Evolutionary conservation across 1,140 invertebrate genomes (phyloP).

Genomic region (Neodiprion pinetum): DNA sequence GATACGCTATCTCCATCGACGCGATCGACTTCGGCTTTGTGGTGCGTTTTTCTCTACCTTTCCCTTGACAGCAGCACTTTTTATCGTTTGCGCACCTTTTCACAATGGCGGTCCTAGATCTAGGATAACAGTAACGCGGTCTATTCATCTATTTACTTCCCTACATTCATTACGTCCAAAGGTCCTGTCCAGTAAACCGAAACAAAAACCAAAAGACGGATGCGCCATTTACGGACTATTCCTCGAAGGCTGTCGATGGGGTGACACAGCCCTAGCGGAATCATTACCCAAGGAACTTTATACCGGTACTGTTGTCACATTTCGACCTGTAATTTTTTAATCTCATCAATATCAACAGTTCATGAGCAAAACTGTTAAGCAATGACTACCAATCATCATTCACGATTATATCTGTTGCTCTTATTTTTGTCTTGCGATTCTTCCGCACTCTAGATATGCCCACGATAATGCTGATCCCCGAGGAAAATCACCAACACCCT

Average conservation of each 20-base stretch:
- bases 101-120: no score
- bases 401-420: slow-evolving; percentile 17
- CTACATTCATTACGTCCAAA: slow-evolving; percentile 34
- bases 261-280: slow-evolving; percentile 64
- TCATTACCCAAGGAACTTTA: slow-evolving; percentile 70
- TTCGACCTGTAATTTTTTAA: no score
- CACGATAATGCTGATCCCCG: slow-evolving; percentile 68
- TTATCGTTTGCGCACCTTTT: no score
- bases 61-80: no score
- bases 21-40: slow-evolving; percentile 76
- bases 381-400: slow-evolving; percentile 15
- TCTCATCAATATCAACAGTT: no score
- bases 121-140: no score
- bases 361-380: neutral
- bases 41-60: slow-evolving; percentile 54
- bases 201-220: slow-evolving; percentile 67
- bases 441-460: slow-evolving; percentile 64
- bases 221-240: slow-evolving; percentile 77
- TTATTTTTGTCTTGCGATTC: no score
- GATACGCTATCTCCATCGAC: slow-evolving; percentile 79
- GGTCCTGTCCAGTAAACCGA: slow-evolving; percentile 60
- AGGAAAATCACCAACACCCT: slow-evolving; percentile 60
- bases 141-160: neutral
- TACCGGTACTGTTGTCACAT: slow-evolving; percentile 57
- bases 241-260: slow-evolving; percentile 77